Evolutionary conservation across 2,888 invertebrate genomes (phyloP).

Genomic region (Rotaria socialis): DNA sequence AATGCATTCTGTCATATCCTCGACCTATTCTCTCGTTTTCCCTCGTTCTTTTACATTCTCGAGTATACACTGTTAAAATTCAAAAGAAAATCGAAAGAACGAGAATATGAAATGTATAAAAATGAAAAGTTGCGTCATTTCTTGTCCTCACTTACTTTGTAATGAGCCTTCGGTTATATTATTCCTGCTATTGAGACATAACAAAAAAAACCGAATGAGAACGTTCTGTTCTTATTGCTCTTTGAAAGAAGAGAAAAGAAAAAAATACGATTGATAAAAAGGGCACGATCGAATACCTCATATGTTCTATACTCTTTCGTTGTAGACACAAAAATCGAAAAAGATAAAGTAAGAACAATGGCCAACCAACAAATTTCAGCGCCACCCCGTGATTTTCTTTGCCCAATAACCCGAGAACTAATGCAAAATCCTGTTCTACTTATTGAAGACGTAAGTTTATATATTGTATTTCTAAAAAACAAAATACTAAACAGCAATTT

Average conservation of each 20-base stretch:
- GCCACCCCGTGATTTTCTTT: slow-evolving; percentile 26
- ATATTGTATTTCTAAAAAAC: neutral
- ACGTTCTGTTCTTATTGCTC: neutral
- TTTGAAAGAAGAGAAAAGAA: neutral
- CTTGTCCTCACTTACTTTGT: neutral
- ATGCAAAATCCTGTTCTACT: slow-evolving; percentile 27
- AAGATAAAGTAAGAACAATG: neutral
- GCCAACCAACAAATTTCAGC: neutral
- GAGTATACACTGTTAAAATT: neutral
- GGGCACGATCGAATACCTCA: neutral
- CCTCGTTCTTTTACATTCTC: neutral
- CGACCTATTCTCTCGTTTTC: neutral
- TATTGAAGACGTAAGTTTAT: slow-evolving; percentile 14
- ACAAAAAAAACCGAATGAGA: neutral
- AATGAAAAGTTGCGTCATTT: neutral
- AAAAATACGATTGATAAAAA: neutral
- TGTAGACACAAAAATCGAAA: neutral
- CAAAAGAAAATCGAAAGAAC: neutral
- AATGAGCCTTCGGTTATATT: neutral
- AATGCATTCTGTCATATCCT: neutral
- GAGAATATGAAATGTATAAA: neutral
- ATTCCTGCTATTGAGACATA: neutral
- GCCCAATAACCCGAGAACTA: slow-evolving; percentile 25
- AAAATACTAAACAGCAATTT: too few species aligned
- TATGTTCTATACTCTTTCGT: neutral